Base-by-base conservation (phyloP, 2,797 vertebrate species). In the Manis crassicaudata region DNA sequence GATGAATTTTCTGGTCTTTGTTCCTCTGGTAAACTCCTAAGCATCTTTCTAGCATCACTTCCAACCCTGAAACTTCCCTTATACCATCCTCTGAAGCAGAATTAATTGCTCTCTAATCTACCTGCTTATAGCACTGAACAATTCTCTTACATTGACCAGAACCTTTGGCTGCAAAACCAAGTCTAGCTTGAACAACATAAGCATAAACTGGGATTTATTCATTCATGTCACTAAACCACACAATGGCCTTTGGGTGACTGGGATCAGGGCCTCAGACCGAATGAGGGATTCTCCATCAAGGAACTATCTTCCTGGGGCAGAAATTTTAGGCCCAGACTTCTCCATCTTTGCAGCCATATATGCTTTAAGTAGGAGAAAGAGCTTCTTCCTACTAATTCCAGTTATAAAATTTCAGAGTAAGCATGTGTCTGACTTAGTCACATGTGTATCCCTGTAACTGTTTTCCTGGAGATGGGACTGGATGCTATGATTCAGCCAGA, bases 91-190 rank as follows among this genome's bases (percentile, higher is more conserved):
- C 32, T 79, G 68, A 88, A 67, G 35, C 18, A 40, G 21, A 94
- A 70, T 43, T 18, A 27, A 46, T 50, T 18, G 0, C 6, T n/a
- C 25, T 65, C 18, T 92, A 81, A 25, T 77, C 40, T 80, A 10
- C 35, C 7, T 5, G 1, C 35, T 7, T 0, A 3, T 11, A 40
- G 35, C 25, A 40, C 72, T 7, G 4, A 50, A 56, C 35, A 58
- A 35, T 67, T 84, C 27, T 65, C 62, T 75, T 92, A 4, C 35
- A 60, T 9, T 63, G 13, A 18, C n/a, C 29, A 62, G 27, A 20
- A 85, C 0, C 6, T 76, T 82, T n/a, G 43, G n/a, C n/a, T 50
- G 10, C 8, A 56, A 21, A 68, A 21, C 40, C 23, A 29, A 92
- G 12, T 50, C 11, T 13, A 77, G 23, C 58, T 40, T 56, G 50